Base-by-base conservation (phyloP, 2,113 vertebrate species). In the Erpornis zantholeuca region DNA sequence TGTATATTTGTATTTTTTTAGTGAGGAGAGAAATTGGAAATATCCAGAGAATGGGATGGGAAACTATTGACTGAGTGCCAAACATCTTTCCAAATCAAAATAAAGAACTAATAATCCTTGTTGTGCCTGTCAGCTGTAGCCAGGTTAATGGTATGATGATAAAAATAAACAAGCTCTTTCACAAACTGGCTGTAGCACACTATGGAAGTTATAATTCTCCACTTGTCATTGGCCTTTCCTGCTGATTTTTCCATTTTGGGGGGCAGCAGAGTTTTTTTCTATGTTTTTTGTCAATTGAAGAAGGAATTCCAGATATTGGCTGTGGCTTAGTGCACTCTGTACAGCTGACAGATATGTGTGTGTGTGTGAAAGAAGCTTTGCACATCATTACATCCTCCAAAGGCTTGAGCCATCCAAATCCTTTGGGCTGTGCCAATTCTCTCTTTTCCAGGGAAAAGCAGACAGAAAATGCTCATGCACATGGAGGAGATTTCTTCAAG, bases 401-500 rank as follows among this genome's bases (percentile, higher is more conserved):
- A 90, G 40, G 61, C 79, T 25, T 82, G 81, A 94, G 44, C 65
- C 53, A 68, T 86, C 36, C 69, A 64, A 84, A 77, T 91, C 31
- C 75, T 91, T 86, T 64, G 71, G 90, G 86, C 85, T 75, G 53
- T 93, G 79, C 83, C 84, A 79, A 85, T 91, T 97, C 91, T 50
- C 49, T 94, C 53, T 88, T 97, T 95, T 88, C 49, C 54, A 76
- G 72, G 88, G 68, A 86, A 97, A 96, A 87, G 47, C 76, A 89
- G 91, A 87, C 68, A 97, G 80, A 95, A 95, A 80, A 87, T 61
- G 61, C 36, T 40, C 12, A 16, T 10, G 57, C 90, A 97, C 91
- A 94, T 95, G 84, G 86, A 97, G 82, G 80, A 94, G 82, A 92
- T 96, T 96, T 97, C 96, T 97, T 97, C 42, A 69, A 97, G 96